phyloP scores from a whole-genome alignment of 2,888 invertebrate genomes.

The Morinoia aosen region DNA sequence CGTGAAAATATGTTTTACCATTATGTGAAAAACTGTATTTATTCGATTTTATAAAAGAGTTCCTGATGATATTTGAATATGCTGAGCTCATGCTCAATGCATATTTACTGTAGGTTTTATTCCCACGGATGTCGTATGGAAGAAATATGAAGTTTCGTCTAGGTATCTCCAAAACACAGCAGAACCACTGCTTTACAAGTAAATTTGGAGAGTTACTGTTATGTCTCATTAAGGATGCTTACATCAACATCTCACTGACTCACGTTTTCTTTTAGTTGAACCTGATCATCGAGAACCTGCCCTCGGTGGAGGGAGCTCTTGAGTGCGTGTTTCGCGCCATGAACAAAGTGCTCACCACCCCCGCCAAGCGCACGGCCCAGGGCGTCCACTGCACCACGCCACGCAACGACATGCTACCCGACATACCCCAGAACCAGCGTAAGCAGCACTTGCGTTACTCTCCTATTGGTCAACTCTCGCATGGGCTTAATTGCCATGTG shows the following conservation, averaged over 20 bases:
- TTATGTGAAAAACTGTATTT: too few species aligned
- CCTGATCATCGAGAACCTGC: slow-evolving; percentile 94
- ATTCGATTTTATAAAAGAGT: too few species aligned
- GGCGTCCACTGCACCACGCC: slow-evolving; percentile 97
- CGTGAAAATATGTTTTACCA: too few species aligned
- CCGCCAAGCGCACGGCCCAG: slow-evolving; percentile 89
- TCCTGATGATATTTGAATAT: too few species aligned
- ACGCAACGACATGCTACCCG: slow-evolving; percentile 90
- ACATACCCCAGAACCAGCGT: slow-evolving; percentile 91
- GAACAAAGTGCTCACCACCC: slow-evolving; percentile 89
- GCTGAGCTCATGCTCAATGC: too few species aligned
- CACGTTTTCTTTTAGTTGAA: slow-evolving; percentile 77
- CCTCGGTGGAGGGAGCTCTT: slow-evolving; percentile 86
- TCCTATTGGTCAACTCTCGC: slow-evolving; percentile 20
- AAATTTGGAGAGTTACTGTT: too few species aligned
- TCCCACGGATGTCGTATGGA: too few species aligned
- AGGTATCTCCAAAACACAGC: too few species aligned
- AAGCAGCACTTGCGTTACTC: slow-evolving; percentile 70
- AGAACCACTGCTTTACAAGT: too few species aligned
- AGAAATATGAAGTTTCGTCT: too few species aligned
- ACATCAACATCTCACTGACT: neutral
- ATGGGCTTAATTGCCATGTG: neutral
- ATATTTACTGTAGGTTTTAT: too few species aligned
- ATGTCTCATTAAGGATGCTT: neutral
- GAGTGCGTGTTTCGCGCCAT: slow-evolving; percentile 94